Evolutionary conservation across 2,888 invertebrate genomes (phyloP).

Genomic region (Phrixothrix hirtus): DNA sequence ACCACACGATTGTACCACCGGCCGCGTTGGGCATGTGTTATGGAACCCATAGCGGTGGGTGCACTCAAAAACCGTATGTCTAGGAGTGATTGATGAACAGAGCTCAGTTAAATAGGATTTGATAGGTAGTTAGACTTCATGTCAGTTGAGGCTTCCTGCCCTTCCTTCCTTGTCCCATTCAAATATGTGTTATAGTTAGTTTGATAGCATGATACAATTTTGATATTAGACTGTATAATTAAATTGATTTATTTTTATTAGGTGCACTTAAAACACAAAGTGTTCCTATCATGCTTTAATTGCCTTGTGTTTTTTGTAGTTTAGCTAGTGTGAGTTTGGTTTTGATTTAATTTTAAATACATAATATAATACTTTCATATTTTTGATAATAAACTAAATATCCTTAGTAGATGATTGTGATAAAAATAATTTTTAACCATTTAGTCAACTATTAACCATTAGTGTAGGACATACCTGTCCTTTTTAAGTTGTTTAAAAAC

Average conservation of each 20-base stretch:
- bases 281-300: constrained; percentile 48
- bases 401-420: constrained; percentile 31
- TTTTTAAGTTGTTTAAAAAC: constrained; percentile 42
- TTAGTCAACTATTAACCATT: constrained; percentile 37
- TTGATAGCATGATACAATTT: constrained; percentile 57
- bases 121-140: constrained; percentile 49
- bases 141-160: constrained; percentile 52
- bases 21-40: constrained; percentile 34
- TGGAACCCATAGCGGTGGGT: constrained; percentile 32
- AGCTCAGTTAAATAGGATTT: constrained; percentile 50
- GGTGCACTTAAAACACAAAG: constrained; percentile 25
- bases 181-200: constrained; percentile 49
- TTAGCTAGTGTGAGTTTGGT: constrained; percentile 23
- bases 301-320: constrained; percentile 50
- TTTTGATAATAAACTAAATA: constrained; percentile 1
- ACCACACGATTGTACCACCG: constrained; percentile 45
- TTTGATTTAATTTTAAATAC: constrained; percentile 21
- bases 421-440: constrained; percentile 31
- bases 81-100: constrained; percentile 56
- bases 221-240: constrained; percentile 54
- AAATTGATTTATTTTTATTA: constrained; percentile 29
- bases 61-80: constrained; percentile 35
- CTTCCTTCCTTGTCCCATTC: constrained; percentile 42
- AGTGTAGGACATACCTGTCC: constrained; percentile 53
- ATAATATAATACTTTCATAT: constrained; percentile 16